Percentiles rank a stretch among this genome's conserved stretches.
Evolutionary conservation across 2,888 invertebrate species (phyloP).

Genomic region (Masnerella sp.): DNA sequence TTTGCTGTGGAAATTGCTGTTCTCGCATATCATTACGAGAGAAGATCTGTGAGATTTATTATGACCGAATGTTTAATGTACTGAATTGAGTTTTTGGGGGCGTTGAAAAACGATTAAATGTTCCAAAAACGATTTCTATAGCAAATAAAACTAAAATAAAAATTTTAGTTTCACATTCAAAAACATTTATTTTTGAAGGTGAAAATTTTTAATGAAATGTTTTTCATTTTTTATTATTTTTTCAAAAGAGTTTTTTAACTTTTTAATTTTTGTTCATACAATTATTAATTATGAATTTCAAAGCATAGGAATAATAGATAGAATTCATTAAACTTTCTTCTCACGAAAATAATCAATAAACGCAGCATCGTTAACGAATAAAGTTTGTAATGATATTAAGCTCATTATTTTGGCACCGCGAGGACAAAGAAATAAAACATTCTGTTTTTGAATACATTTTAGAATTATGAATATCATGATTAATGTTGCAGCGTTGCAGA

Average conservation of each 20-base stretch:
- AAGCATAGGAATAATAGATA: too few species aligned
- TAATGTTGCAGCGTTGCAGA: constrained; percentile 41
- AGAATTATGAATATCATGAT: constrained; percentile 35
- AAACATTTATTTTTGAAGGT: too few species aligned
- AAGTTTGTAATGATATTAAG: neutral
- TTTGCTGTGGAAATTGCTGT: neutral
- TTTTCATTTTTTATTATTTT: too few species aligned
- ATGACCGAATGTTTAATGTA: neutral
- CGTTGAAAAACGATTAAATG: too few species aligned
- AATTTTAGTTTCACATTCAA: too few species aligned
- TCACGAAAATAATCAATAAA: too few species aligned
- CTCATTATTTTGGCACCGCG: constrained; percentile 4
- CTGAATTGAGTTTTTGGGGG: neutral
- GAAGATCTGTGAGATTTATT: neutral
- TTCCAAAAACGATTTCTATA: too few species aligned
- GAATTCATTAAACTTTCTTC: too few species aligned
- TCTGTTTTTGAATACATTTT: constrained; percentile 20
- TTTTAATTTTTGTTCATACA: neutral
- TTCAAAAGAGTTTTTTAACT: too few species aligned
- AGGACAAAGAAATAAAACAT: constrained; percentile 27
- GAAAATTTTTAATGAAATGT: too few species aligned
- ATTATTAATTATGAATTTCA: neutral
- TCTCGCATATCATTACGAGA: neutral
- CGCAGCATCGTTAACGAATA: neutral
- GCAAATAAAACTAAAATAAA: too few species aligned